Evolutionary conservation across 2,797 vertebrate species (phyloP), one percentile per base, ranked within the genome.

Genomic region (Silurus lanzhouensis): DNA sequence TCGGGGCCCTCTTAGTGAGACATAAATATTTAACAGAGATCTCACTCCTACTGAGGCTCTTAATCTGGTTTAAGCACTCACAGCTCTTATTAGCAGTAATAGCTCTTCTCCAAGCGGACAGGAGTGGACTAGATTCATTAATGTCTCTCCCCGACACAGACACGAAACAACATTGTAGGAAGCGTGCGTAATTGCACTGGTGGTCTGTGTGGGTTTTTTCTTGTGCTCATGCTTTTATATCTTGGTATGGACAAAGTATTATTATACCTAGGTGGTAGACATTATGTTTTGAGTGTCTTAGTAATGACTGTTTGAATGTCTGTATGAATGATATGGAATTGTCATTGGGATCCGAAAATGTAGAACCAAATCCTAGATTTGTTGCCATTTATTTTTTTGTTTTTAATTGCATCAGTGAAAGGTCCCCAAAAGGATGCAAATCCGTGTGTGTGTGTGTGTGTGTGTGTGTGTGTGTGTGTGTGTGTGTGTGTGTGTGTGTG

Each of bases 381-480:
- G 57, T 38, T 60, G 17, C 4, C 0, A 13, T 38, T 38, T 38
- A 38, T 31, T 6, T 6, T 31, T 6, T 6, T 13, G 10, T 38
- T 77, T 77, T 77, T 77, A 60, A 60, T 60, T 61, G 60, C 12
- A 38, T 12, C 9, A 44, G 38, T 79, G 5, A 1, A 46, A 61
- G 20, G 20, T 78, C 58, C 58, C 61, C 6, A 46, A 5, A 13
- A 44, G 57, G 57, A 63, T 44, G 20, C 10, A 61, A 78, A 22
- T 70, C 48, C 68, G 89, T 91, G 81, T 84, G 68, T 87, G 83
- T 87, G 84, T 77, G 88, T 78, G 79, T 78, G 85, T 60, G 85
- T 72, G 79, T 82, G 77, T 76, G 82, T 82, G 80, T 71, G 13
- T 71, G 17, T 46, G 38, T 48, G 70, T 44, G 31, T 72, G 70